Evolutionary conservation across 2,797 vertebrate species (phyloP), one percentile per base, ranked within the genome.

Genomic region (Chaetodon trifasciatus): DNA sequence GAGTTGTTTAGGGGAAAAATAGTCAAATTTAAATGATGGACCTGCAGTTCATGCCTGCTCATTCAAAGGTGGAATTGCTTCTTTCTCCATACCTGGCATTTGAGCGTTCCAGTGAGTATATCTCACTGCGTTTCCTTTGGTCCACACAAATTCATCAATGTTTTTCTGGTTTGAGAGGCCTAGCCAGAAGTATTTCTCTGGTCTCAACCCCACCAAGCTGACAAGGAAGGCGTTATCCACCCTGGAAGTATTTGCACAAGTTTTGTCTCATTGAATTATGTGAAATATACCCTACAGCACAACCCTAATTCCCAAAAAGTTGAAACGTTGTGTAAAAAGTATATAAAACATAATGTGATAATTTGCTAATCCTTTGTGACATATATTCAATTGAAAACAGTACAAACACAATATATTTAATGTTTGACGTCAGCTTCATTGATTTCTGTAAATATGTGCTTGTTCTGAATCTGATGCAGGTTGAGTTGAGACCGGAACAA

Each of bases 191-290:
- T 97, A 90, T 67, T 88, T 96, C 91, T 98, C 98, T 82, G 96
- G 91, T 84, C 95, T 96, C 65, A 96, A 65, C 32, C 98, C 98
- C 89, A 98, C 90, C 71, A 98, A 83, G 88, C 97, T 99, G 84
- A 97, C 95, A 50, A 99, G 94, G 90, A 97, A 99, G 5, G 98
- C 96, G 93, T 99, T 98, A 74, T 99, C 97, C 53, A 97, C 96
- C 79, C 98, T 99, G 91, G 53, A 89, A 72, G 76, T 77, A 85
- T 23, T 35, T 5, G 65, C 44, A 76, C 3, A 76, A n/a, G 2
- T 42, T 52, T 5, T 53, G 1, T 70, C 19, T 10, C 19, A 17
- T 50, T 62, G 1, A 64, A 53, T 35, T 42, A 0, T 39, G 8
- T 63, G 1, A 37, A 16, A 53, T 6, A 32, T 32, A 32, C 28